Base-by-base conservation (phyloP, 2,113 vertebrate species). In the Myxocyprinus asiaticus region DNA sequence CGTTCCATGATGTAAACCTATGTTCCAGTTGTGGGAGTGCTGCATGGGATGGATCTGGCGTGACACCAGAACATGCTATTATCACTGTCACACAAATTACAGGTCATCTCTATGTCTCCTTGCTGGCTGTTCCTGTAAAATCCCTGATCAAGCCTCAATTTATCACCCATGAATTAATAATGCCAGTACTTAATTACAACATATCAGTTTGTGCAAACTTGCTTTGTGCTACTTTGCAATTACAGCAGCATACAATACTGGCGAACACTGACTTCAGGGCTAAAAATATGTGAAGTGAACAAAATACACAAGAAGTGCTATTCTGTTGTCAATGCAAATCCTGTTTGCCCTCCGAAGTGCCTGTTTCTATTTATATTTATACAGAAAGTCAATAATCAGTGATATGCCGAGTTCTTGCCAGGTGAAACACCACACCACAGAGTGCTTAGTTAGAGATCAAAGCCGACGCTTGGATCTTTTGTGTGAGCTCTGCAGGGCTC, bases 51-150 rank as follows among this genome's bases (percentile, higher is more conserved):
- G 68, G 68, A 62, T 15, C 61, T 59, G 69, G 74, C n/a, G n/a
- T 80, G 69, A 81, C 78, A 75, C 12, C 61, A 59, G 76, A 78
- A 76, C 51, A 75, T 67, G 58, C 6, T 59, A 72, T 65, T 43
- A 72, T 75, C 78, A 22, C 44, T 75, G 71, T 22, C 67, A 61
- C 61, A 50, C 75, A 81, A 85, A 85, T 85, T 85, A 81, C 77
- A 81, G 76, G 78, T 76, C 59, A 77, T 85, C 76, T 73, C 17
- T 53, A 70, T 67, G 65, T 77, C 67, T 63, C 67, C 62, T 74
- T 51, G 9, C 77, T 42, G n/a, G 33, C 58, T 59, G 73, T 53
- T 14, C 42, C 63, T 17, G 45, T 53, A 70, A 53, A n/a, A 61
- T 61, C 64, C 68, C 17, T n/a, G 7, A 66, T 65, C 67, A 78